Evolutionary conservation across 2,888 invertebrate genomes (phyloP).

Genomic region (Dexiosoma caninum): DNA sequence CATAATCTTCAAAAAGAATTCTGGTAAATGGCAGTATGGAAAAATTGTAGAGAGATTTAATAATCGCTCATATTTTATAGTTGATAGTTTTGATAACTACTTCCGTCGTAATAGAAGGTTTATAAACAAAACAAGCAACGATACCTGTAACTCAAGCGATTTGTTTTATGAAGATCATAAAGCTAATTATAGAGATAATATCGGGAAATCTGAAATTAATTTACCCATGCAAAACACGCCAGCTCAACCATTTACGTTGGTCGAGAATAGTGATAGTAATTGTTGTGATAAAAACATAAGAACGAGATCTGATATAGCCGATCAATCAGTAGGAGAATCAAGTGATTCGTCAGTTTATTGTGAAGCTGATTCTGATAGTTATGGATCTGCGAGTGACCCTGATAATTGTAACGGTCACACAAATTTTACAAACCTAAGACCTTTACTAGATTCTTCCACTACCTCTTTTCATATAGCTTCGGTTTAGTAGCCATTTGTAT

Average conservation of each 20-base stretch:
- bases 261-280: neutral
- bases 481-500: no score
- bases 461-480: no score
- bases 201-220: neutral
- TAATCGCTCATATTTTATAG: no score
- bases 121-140: neutral
- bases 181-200: neutral
- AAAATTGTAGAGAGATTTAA: no score
- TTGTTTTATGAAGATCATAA: conserved; percentile 18
- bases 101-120: no score
- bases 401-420: conserved; percentile 1
- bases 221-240: neutral
- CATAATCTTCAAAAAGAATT: conserved; percentile 11
- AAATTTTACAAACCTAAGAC: neutral
- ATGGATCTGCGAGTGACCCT: conserved; percentile 20
- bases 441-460: neutral
- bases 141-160: neutral
- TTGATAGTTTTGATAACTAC: no score
- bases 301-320: conserved; percentile 11
- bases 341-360: conserved; percentile 2
- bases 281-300: neutral
- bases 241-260: neutral
- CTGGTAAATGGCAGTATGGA: conserved; percentile 25
- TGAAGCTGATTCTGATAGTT: conserved; percentile 8
- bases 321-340: conserved; percentile 11